Evolutionary conservation across 2,113 vertebrate genomes (phyloP).

Genomic region (Eurypyga helias): DNA sequence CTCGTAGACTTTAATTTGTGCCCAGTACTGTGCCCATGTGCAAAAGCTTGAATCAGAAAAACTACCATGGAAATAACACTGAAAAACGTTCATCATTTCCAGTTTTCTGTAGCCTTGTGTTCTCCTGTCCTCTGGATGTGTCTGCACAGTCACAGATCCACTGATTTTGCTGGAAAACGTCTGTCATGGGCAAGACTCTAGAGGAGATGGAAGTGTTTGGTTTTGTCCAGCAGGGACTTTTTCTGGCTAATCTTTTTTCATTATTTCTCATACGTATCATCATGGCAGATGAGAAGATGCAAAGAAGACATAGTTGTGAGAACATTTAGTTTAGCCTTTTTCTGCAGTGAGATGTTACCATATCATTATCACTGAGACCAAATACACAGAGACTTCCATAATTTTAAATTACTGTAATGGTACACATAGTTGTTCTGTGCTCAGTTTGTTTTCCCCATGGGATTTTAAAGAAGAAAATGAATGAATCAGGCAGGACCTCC

Average conservation of each 20-base stretch:
- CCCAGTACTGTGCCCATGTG: accelerated
- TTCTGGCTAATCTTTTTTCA: background rate
- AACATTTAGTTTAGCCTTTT: background rate
- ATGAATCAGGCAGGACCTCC: background rate
- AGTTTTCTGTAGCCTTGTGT: background rate
- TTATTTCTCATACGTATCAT: background rate
- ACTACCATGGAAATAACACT: background rate
- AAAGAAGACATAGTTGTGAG: background rate
- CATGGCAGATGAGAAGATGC: background rate
- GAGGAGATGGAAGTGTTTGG: accelerated
- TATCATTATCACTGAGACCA: background rate
- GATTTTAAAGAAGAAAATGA: background rate
- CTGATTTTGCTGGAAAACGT: background rate
- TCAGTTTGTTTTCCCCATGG: background rate
- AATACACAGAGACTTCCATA: background rate
- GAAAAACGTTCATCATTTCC: background rate
- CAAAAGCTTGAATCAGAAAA: background rate
- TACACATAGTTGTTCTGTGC: background rate
- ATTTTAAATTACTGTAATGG: background rate
- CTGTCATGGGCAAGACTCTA: background rate
- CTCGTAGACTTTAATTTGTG: background rate
- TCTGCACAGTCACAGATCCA: background rate
- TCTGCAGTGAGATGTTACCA: background rate
- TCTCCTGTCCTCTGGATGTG: background rate
- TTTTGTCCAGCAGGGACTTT: background rate